Conservation (phyloP, 2,113 vertebrate species). For the Fregetta grallaria region DNA sequence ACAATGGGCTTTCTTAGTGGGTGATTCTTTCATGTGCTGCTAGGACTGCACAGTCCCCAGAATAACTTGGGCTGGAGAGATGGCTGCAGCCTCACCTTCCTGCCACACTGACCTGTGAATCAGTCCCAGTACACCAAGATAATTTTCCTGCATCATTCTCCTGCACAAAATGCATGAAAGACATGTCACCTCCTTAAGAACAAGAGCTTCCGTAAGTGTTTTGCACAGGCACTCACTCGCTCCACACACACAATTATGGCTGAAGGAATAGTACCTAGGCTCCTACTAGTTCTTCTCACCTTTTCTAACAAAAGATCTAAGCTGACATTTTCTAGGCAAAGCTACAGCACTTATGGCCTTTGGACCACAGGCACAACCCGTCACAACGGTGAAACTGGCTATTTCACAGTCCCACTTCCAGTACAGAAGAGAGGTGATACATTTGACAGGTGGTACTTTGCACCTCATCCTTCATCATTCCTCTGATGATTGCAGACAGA, state of each 20-base stretch:
- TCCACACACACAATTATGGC: neutral
- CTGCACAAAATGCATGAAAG: neutral
- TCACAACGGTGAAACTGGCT: neutral
- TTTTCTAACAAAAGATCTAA: neutral
- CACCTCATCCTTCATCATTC: neutral
- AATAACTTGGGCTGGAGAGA: neutral
- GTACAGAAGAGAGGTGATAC: neutral
- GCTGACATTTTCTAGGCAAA: neutral
- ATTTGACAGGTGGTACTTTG: neutral
- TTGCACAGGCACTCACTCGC: neutral
- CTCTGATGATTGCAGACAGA: neutral
- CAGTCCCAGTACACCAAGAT: neutral
- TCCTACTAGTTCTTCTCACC: too few species aligned
- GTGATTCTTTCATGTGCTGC: rapidly evolving
- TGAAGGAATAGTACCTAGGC: neutral
- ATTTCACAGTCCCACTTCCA: neutral
- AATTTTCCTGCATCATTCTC: neutral
- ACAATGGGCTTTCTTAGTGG: neutral
- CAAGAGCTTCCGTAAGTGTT: neutral
- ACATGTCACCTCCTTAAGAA: neutral
- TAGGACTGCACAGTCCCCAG: neutral
- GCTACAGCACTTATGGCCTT: neutral
- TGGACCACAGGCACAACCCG: neutral
- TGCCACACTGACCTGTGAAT: neutral
- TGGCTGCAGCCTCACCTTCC: neutral